Conservation (phyloP, 2,113 vertebrate species). For the Neotragus moschatus region DNA sequence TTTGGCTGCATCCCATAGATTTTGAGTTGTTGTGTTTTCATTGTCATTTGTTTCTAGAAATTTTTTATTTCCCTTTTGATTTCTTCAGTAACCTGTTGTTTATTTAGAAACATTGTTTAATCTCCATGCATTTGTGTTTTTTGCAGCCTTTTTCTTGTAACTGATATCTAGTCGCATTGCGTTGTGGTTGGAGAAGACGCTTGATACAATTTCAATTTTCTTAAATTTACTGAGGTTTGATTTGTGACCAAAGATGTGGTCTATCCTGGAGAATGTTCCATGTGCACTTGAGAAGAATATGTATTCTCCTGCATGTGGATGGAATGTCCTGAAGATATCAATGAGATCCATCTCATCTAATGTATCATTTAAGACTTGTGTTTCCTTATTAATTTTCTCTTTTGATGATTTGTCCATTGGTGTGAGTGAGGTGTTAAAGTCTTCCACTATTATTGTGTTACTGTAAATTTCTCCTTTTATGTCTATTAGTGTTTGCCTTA, state of each 20-base stretch:
- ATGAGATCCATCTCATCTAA: background rate
- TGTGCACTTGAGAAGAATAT: background rate
- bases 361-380: background rate
- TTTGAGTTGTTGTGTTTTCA: background rate
- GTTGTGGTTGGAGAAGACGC: accelerated
- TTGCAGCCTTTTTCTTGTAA: background rate
- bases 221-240: background rate
- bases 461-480: background rate
- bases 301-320: background rate
- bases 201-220: background rate
- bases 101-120: background rate
- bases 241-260: background rate
- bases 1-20: background rate
- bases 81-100: background rate
- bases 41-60: background rate
- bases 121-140: background rate
- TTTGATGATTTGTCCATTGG: background rate
- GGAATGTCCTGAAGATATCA: background rate
- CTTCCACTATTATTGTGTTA: background rate
- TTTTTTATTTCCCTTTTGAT: background rate
- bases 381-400: background rate
- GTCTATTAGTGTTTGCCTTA: background rate
- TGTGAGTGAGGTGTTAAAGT: background rate
- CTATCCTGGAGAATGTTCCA: background rate
- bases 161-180: background rate